Evolutionary conservation across 2,888 invertebrate species (phyloP).

Genomic region (Ophion ellenae): DNA sequence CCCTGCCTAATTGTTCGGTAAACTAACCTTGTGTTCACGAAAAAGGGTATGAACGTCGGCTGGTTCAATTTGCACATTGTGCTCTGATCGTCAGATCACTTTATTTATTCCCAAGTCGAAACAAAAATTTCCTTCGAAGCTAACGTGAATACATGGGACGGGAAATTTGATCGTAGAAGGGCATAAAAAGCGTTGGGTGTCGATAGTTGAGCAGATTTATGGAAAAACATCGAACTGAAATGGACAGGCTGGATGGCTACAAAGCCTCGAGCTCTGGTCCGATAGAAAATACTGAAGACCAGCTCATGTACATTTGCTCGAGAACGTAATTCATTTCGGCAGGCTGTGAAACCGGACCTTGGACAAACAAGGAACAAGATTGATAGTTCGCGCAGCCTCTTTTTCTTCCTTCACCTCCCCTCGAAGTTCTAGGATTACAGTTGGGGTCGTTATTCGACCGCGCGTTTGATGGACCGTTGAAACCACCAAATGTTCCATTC

Average conservation of each 20-base stretch:
- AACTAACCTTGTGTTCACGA: not conserved
- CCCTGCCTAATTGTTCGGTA: not conserved
- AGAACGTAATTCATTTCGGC: constrained; percentile 33
- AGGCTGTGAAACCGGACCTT: constrained; percentile 25
- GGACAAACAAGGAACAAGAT: constrained; percentile 56
- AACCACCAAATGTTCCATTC: constrained; percentile 1
- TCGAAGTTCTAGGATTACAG: constrained; percentile 47
- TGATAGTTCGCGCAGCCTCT: constrained; percentile 57
- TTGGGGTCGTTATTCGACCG: constrained; percentile 31
- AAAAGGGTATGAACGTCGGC: not conserved
- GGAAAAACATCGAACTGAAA: not conserved
- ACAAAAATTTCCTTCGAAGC: not conserved
- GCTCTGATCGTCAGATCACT: not conserved
- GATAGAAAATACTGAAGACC: not conserved
- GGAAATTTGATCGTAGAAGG: not conserved
- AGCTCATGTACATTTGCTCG: constrained; percentile 28
- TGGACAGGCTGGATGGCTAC: not conserved
- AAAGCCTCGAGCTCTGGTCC: not conserved
- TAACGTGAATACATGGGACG: no score
- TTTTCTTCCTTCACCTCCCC: constrained; percentile 18
- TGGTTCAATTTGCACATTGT: not conserved
- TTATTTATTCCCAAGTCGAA: not conserved
- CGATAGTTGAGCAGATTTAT: not conserved
- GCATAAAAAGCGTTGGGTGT: not conserved
- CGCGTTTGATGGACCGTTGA: constrained; percentile 29